A percentile compares a stretch with the other conserved stretches of the same genome.
phyloP scores from a whole-genome alignment of 2,888 invertebrate genomes.

The Hirtodrosophila trivittata region DNA sequence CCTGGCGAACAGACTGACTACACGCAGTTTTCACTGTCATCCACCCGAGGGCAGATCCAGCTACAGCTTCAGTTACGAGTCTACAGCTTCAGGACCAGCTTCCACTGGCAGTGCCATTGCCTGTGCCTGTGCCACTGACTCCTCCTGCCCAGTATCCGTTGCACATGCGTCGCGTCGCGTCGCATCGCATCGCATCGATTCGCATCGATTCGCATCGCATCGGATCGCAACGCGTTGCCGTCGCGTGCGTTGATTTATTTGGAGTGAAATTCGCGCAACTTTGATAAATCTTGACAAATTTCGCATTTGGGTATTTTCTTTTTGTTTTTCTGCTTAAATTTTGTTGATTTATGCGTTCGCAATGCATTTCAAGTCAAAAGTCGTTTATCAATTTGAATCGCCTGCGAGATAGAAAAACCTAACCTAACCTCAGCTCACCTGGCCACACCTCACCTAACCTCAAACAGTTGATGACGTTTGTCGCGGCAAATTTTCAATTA shows the following conservation, averaged over 20 bases:
- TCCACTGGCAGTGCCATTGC: constrained; percentile 42
- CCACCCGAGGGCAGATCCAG: constrained; percentile 55
- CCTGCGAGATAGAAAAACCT: constrained; percentile 13
- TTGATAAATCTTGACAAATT: constrained; percentile 80
- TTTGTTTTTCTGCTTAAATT: constrained; percentile 5
- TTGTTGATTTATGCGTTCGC: constrained; percentile 21
- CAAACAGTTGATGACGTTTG: constrained; percentile 20
- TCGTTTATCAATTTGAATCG: constrained; percentile 7
- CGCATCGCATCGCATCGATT: background rate
- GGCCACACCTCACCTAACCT: background rate
- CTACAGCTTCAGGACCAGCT: constrained; percentile 3
- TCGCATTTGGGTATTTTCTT: constrained; percentile 24
- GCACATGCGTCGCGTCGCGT: constrained; percentile 34
- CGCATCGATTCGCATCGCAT: constrained; percentile 35
- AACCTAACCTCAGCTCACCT: too few relatives aligned
- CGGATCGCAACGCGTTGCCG: constrained; percentile 6
- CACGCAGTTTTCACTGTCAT: constrained; percentile 69
- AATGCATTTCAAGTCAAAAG: constrained; percentile 21
- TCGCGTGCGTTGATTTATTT: constrained; percentile 65
- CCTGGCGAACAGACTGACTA: too few relatives aligned
- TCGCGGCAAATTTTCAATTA: constrained; percentile 12
- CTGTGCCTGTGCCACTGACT: constrained; percentile 3
- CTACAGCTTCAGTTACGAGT: constrained; percentile 5
- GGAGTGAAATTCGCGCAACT: constrained; percentile 68
- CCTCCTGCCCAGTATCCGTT: constrained; percentile 19